Base-by-base conservation (phyloP, 2,888 invertebrate species). In the Diarsia rubi region DNA sequence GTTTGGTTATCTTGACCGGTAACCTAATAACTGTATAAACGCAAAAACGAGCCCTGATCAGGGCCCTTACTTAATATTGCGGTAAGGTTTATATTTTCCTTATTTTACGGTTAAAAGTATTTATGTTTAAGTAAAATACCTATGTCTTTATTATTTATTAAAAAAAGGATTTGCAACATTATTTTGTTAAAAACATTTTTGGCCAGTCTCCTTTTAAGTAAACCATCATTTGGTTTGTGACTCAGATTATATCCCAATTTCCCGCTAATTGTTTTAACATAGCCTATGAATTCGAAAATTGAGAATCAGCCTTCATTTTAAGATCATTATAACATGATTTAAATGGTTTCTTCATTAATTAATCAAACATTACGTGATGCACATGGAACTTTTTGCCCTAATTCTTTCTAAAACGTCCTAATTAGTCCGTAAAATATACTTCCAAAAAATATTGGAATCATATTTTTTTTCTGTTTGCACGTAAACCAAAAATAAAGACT, bases 1-100 rank as follows among this genome's bases (percentile, higher is more conserved):
- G 31, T 77, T 78, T 66, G 77, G 70, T 86, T 86, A 84, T 84
- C 86, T 84, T 81, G 74, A 86, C 84, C 86, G 81, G 67, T 69
- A 59, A 68, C 69, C 57, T 86, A 69, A 72, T 72, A 77, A 74
- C 81, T 70, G 47, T 70, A 69, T 75, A 69, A 66, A 68, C 54
- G 54, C 65, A 49, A 73, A 83, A 86, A 69, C 45, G 47, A 65
- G 66, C 47, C 27, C 63, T 37, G 80, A 83, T 81, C 73, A 69
- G 44, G 82, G 59, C 31, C 42, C 63, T 62, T 31, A 59, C n/a
- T n/a, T 42, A 62, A 76, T 74, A 73, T 77, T 57, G 52, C 64
- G 63, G 75, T 73, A 69, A 73, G 62, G 81, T 44, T 54, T n/a
- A 42, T 74, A 52, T 79, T 54, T 69, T 57, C 21, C 62, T 16